phyloP scores from a whole-genome alignment of 2,113 vertebrate genomes.

The Sigmodon hispidus region DNA sequence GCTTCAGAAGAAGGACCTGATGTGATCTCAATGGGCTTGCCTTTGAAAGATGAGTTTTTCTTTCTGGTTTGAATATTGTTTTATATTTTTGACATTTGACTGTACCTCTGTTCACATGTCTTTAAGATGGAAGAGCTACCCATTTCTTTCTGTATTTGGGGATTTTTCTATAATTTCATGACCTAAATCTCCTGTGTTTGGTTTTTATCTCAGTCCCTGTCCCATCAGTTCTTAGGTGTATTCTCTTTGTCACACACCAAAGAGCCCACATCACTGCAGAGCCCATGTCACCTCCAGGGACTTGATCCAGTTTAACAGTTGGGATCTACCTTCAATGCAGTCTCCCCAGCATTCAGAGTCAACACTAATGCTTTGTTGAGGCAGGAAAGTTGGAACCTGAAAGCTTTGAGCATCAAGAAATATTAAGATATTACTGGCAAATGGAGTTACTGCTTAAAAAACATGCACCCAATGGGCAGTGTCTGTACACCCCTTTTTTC shows the following conservation, averaged over 20 bases:
- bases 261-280: too few relatives aligned
- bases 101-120: neutral
- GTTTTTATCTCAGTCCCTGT: too few relatives aligned
- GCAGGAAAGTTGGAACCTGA: too few relatives aligned
- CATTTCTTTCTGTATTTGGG: neutral
- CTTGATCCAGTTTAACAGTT: slow-evolving; percentile 19
- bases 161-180: neutral
- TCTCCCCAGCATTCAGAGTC: slow-evolving; percentile 38
- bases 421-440: neutral
- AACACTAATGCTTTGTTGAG: neutral
- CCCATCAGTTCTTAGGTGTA: too few relatives aligned
- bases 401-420: neutral
- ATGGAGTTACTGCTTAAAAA: neutral
- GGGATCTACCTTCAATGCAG: neutral
- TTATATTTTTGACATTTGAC: neutral
- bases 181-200: neutral
- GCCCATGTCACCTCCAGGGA: neutral
- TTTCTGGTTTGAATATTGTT: neutral
- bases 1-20: neutral
- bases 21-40: neutral
- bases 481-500: too few relatives aligned
- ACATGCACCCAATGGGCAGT: neutral
- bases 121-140: too few relatives aligned
- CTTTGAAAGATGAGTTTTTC: neutral
- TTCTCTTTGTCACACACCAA: too few relatives aligned